Evolutionary conservation across 2,113 vertebrate genomes (phyloP).

Genomic region (Erythrocercus mccallii): DNA sequence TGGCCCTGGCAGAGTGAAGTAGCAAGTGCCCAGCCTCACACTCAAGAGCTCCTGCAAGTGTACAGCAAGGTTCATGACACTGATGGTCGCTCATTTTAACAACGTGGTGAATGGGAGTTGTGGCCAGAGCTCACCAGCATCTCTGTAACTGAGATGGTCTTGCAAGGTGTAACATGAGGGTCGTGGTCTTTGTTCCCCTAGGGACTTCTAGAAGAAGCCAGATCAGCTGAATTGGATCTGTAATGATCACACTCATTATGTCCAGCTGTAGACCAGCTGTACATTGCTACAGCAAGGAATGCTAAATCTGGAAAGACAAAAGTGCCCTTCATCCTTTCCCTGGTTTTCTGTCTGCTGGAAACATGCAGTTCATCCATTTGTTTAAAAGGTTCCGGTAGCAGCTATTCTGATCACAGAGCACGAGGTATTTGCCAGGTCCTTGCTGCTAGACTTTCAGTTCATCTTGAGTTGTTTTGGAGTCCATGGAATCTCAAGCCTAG

Average conservation of each 20-base stretch:
- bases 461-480: not conserved
- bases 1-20: not conserved
- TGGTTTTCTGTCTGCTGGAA: not conserved
- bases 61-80: not conserved
- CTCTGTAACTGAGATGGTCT: not conserved
- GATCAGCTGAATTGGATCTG: not conserved
- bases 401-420: not conserved
- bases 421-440: not conserved
- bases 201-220: not conserved
- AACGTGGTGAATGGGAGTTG: not conserved
- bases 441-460: not conserved
- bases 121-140: accelerated
- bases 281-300: not conserved
- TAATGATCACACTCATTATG: not conserved
- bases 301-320: accelerated
- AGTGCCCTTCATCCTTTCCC: accelerated
- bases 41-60: not conserved
- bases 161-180: not conserved
- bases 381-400: not conserved
- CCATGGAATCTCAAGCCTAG: not conserved
- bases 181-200: not conserved
- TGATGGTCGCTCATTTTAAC: not conserved
- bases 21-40: not conserved
- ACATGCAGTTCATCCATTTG: accelerated
- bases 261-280: not conserved